Evolutionary conservation across 2,113 vertebrate species (phyloP), one percentile per base, ranked within the genome.

Genomic region (Brachypodius melanocephalos): DNA sequence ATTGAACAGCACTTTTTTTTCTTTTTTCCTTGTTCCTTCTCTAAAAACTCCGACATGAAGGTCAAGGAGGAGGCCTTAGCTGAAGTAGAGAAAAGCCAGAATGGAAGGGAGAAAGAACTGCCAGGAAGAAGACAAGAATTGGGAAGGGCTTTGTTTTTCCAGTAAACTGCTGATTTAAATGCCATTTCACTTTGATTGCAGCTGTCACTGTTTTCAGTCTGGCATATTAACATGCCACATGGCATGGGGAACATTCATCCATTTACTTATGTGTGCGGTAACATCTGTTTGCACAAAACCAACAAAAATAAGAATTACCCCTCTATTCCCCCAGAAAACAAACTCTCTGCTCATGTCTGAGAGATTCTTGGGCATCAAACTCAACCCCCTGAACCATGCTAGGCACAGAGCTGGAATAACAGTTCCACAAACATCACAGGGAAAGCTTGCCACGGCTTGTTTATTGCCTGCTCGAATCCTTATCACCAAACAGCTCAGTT

Each of bases 381-480:
- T 90, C 22, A 48, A 34, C 17, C 32, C 13, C 21, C 54, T 54
- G 32, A 7, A 10, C 57, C 49, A 32, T 20, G 6, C 34, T 46
- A 29, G 46, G 46, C 81, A 36, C 31, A 63, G 58, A 66, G 51
- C 42, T 66, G 40, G 40, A 80, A 48, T 63, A 65, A 36, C 40
- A 38, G 71, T 28, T 75, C 49, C 34, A 57, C 49, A 79, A 43
- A 58, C 73, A 61, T 73, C 66, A 61, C 58, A 55, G 34, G 73
- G 72, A 93, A 94, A 68, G 46, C 61, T 68, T 31, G 66, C 73
- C 62, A 51, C 67, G 40, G 71, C 54, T 76, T 96, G 91, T 95
- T 95, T 96, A 59, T 85, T 73, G 86, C 76, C 52, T 43, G 7
- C 45, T 85, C 85, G 66, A 79, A 87, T 96, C 71, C 75, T 97